phyloP scores from a whole-genome alignment of 1,140 invertebrate genomes.

The Potamilus streckersoni region DNA sequence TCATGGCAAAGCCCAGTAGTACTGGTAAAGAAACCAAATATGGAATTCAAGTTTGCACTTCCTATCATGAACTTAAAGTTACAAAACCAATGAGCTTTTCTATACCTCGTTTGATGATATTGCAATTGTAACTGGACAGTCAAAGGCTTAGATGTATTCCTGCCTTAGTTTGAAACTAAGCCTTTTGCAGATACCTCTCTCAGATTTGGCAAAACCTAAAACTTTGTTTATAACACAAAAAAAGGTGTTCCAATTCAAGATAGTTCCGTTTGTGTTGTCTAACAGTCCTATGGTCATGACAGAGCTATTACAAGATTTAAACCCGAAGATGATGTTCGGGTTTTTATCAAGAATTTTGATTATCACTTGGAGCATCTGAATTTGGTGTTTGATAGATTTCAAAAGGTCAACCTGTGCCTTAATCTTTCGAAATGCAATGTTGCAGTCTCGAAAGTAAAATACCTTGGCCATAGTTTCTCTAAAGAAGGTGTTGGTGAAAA shows the following conservation, averaged over 20 bases:
- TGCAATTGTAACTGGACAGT: too few relatives aligned
- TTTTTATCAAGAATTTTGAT: conserved; percentile 10
- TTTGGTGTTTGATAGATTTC: too few relatives aligned
- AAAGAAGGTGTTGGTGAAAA: conserved; percentile 35
- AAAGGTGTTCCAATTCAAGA: conserved; percentile 27
- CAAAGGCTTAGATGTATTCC: too few relatives aligned
- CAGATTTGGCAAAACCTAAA: conserved; percentile 30
- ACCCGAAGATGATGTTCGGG: conserved; percentile 34
- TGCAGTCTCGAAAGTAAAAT: conserved; percentile 26
- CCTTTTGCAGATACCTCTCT: conserved; percentile 40
- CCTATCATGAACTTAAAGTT: too few relatives aligned
- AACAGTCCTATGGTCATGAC: conserved; percentile 32
- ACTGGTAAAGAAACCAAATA: too few relatives aligned
- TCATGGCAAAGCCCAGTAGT: too few relatives aligned
- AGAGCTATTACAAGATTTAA: conserved; percentile 21
- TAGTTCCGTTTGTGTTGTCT: conserved; percentile 29
- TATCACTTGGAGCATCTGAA: too few relatives aligned
- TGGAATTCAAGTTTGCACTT: too few relatives aligned
- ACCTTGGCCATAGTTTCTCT: conserved; percentile 38
- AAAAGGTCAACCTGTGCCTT: too few relatives aligned
- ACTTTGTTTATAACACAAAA: conserved; percentile 36
- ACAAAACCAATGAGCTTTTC: too few relatives aligned
- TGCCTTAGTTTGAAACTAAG: background rate
- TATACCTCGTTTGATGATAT: too few relatives aligned
- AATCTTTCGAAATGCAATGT: too few relatives aligned